Conservation (phyloP, 2,797 vertebrate species). For the Jordanella pulchra region DNA sequence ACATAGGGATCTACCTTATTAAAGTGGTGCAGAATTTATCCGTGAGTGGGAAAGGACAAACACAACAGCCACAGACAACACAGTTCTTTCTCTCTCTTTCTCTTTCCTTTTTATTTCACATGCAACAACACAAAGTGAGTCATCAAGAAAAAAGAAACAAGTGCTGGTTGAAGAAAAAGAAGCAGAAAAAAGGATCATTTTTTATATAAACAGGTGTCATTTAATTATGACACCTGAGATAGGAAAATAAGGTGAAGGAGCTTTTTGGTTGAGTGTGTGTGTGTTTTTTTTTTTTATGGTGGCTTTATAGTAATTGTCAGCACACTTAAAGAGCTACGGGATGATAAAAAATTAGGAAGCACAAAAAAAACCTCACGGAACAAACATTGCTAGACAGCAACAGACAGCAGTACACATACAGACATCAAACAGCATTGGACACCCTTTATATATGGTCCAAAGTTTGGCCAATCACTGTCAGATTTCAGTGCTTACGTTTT, state of each 20-base stretch:
- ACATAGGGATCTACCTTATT: conserved; percentile 67
- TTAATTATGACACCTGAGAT: conserved; percentile 30
- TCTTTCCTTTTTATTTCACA: conserved; percentile 13
- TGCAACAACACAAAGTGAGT: conserved; percentile 55
- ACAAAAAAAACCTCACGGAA: conserved; percentile 55
- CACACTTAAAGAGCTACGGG: conserved; percentile 27
- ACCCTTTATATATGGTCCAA: conserved; percentile 87
- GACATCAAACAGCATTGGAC: conserved; percentile 80
- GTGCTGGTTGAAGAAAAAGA: conserved; percentile 70
- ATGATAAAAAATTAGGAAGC: conserved; percentile 58
- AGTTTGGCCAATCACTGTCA: conserved; percentile 77
- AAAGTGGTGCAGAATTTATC: conserved; percentile 66
- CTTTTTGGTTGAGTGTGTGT: conserved; percentile 26
- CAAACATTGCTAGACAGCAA: conserved; percentile 61
- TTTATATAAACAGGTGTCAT: conserved; percentile 40
- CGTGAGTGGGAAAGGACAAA: conserved; percentile 56
- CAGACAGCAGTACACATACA: conserved; percentile 69
- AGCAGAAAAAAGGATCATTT: conserved; percentile 61
- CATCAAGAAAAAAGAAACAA: conserved; percentile 63
- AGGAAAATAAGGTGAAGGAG: conserved; percentile 48
- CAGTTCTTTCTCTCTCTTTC: conserved; percentile 37
- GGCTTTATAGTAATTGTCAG: conserved; percentile 48
- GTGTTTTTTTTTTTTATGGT: conserved; percentile 32
- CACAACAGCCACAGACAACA: conserved; percentile 66
- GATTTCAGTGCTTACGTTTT: conserved; percentile 61